phyloP scores from a whole-genome alignment of 1,140 invertebrate species.

The Macrostomum lignano region DNA sequence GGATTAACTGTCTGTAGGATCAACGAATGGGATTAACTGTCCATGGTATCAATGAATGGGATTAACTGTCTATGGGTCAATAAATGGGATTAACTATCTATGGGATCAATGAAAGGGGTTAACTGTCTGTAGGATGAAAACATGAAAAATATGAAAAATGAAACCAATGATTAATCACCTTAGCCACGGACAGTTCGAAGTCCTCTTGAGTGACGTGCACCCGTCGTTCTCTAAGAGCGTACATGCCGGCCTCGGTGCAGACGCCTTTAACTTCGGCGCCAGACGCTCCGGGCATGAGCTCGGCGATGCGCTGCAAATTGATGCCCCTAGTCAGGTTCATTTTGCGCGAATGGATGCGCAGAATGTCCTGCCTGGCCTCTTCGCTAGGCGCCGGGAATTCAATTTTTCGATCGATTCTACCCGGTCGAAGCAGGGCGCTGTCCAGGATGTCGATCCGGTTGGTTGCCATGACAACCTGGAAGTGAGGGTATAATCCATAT shows the following conservation, averaged over 20 bases:
- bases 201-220: slow-evolving; percentile 99
- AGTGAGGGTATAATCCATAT: too few species aligned
- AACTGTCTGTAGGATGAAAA: too few species aligned
- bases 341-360: slow-evolving; percentile 87
- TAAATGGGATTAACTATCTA: too few species aligned
- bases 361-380: slow-evolving; percentile 81
- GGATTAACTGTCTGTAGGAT: too few species aligned
- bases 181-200: slow-evolving; percentile 98
- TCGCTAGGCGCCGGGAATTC: slow-evolving; percentile 98
- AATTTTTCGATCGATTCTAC: slow-evolving; percentile 93
- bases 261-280: slow-evolving; percentile 98
- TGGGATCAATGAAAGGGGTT: too few species aligned
- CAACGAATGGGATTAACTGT: too few species aligned
- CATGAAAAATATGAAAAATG: too few species aligned
- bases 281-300: slow-evolving; percentile 92
- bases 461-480: slow-evolving; percentile 98
- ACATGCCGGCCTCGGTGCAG: slow-evolving; percentile 98
- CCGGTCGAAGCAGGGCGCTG: slow-evolving; percentile 74
- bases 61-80: too few species aligned
- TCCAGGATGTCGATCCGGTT: slow-evolving; percentile 96
- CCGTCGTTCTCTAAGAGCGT: slow-evolving; percentile 74
- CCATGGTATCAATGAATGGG: too few species aligned
- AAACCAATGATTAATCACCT: too few species aligned
- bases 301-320: slow-evolving; percentile 87
- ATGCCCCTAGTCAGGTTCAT: slow-evolving; percentile 98